These are phyloP conservation scores for Etheostoma nigrum DNA, from an alignment of 2,797 vertebrate species.

Conservation along the genomic window DNA sequence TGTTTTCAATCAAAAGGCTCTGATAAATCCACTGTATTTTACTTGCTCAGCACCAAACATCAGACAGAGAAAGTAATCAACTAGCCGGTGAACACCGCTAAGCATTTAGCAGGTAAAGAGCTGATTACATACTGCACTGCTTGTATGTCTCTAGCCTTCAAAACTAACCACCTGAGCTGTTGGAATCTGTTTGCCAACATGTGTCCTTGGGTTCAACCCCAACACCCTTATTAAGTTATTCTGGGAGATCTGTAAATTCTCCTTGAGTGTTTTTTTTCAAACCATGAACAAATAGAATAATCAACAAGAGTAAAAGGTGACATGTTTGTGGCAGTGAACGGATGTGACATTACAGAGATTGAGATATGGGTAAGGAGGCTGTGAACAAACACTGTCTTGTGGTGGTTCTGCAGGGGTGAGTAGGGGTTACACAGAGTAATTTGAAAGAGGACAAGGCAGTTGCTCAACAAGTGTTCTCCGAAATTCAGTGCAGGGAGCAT, in stretches of 20 bases:
- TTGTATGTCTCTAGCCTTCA: background rate
- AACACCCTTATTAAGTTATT: constrained; percentile 18
- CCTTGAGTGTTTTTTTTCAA: constrained; percentile 25
- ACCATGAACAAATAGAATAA: constrained; percentile 36
- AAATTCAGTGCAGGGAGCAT: constrained; percentile 79
- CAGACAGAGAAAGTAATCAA: background rate
- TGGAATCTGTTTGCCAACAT: constrained; percentile 24
- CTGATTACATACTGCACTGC: background rate
- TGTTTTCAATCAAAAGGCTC: background rate
- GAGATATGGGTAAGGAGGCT: constrained; percentile 42
- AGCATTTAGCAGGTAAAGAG: background rate
- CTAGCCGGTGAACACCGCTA: background rate
- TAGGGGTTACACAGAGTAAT: constrained; percentile 49
- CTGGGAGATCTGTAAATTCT: constrained; percentile 14
- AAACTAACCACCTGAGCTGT: background rate
- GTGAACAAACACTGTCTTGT: constrained; percentile 65
- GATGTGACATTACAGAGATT: constrained; percentile 41
- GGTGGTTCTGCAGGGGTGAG: constrained; percentile 43
- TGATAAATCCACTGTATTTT: background rate
- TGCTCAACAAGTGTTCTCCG: constrained; percentile 81
- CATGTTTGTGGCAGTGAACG: constrained; percentile 38
- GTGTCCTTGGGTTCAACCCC: constrained; percentile 19
- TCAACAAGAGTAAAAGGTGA: constrained; percentile 28
- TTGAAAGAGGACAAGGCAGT: constrained; percentile 80
- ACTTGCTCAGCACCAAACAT: background rate